These are phyloP conservation scores for Trachops cirrhosus DNA, from an alignment of 2,797 vertebrate genomes.

Conservation along the genomic window DNA sequence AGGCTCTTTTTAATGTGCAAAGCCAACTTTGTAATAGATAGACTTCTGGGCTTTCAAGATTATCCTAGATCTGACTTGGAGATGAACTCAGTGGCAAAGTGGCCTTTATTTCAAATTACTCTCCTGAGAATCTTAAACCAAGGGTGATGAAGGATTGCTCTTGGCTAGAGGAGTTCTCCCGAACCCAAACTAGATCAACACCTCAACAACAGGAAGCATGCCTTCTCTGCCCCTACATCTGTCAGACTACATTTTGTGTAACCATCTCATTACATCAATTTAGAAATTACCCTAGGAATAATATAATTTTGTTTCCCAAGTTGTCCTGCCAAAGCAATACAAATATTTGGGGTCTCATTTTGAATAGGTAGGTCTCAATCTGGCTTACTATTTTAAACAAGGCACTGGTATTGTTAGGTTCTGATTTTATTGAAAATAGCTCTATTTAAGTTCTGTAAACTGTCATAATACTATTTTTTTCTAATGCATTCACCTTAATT, in stretches of 20 bases:
- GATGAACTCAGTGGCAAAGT: not conserved
- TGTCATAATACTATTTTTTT: not conserved
- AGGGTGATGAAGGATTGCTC: not conserved
- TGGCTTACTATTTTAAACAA: conserved; percentile 41
- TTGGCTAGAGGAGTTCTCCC: not conserved
- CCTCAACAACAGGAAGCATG: not conserved
- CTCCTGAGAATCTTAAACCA: not conserved
- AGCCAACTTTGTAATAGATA: not conserved
- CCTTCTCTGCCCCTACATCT: not conserved
- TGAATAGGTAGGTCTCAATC: not conserved
- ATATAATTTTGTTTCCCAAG: not conserved
- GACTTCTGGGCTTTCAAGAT: not conserved
- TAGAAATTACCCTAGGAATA: not conserved
- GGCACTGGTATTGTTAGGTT: not conserved
- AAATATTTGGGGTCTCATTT: conserved; percentile 24
- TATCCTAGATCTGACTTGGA: not conserved
- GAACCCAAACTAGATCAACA: not conserved
- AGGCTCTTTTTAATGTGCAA: not conserved
- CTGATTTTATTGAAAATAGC: conserved; percentile 27
- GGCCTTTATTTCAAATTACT: not conserved
- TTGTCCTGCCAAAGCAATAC: conserved; percentile 28
- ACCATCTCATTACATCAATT: not conserved
- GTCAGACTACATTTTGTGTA: not conserved
- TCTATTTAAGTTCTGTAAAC: conserved; percentile 1
- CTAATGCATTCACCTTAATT: conserved; percentile 66